Evolutionary conservation across 2,113 vertebrate species (phyloP).

Genomic region (Pagrus major): DNA sequence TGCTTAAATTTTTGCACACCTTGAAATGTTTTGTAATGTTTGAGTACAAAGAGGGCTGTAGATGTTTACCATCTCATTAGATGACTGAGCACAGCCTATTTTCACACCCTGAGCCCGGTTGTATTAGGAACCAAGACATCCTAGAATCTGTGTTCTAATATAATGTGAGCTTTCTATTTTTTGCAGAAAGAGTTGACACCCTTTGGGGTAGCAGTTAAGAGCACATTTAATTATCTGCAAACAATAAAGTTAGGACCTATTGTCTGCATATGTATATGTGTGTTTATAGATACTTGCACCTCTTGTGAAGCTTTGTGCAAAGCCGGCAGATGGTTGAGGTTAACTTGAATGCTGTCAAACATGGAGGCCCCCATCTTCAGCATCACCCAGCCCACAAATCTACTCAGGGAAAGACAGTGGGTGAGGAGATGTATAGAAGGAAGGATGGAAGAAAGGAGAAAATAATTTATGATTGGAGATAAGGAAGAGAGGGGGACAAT

Average conservation of each 20-base stretch:
- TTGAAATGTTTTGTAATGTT: background rate
- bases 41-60: background rate
- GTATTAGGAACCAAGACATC: conserved; percentile 21
- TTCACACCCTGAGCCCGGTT: conserved; percentile 11
- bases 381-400: conserved; percentile 79
- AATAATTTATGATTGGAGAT: conserved; percentile 31
- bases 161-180: background rate
- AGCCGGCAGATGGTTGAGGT: conserved; percentile 80
- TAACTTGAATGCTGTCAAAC: conserved; percentile 81
- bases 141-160: conserved; percentile 1
- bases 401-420: conserved; percentile 45
- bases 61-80: conserved; percentile 34
- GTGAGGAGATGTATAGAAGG: conserved; percentile 23
- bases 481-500: conserved; percentile 14
- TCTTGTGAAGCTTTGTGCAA: conserved; percentile 75
- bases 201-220: background rate
- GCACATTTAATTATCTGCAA: conserved; percentile 8
- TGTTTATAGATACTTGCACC: conserved; percentile 63
- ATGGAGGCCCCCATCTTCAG: conserved; percentile 77
- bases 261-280: conserved; percentile 6
- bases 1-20: background rate
- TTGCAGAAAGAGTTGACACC: background rate
- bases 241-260: conserved; percentile 14
- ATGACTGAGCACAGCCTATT: conserved; percentile 2
- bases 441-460: conserved; percentile 10